These are phyloP conservation scores for Lycaena phlaeas DNA, from an alignment of 2,888 invertebrate species.

Conservation along the genomic window DNA sequence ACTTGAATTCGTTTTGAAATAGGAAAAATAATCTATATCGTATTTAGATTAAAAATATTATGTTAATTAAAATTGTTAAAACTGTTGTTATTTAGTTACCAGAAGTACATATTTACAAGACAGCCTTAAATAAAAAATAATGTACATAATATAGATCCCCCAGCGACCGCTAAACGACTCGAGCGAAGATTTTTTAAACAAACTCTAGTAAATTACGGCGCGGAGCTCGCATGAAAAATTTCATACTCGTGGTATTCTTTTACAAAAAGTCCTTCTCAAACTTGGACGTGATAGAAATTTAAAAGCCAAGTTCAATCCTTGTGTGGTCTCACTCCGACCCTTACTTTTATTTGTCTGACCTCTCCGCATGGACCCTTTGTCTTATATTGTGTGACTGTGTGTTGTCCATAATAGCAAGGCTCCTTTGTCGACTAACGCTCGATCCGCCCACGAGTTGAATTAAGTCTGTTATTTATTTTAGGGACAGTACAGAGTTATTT, in stretches of 20 bases:
- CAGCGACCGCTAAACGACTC: neutral
- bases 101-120: no score
- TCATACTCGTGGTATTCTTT: slow-evolving; percentile 4
- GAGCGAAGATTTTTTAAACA: slow-evolving; percentile 6
- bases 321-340: neutral
- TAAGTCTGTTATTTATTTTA: no score
- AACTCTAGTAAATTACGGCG: slow-evolving; percentile 7
- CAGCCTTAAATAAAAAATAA: no score
- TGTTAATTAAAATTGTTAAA: no score
- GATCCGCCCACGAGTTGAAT: no score
- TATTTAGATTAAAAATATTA: no score
- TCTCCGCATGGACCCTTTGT: neutral
- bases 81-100: no score
- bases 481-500: no score
- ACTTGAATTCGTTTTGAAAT: no score
- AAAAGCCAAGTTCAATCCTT: slow-evolving; percentile 2
- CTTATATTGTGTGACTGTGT: neutral
- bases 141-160: no score
- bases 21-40: no score
- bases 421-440: neutral
- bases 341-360: neutral
- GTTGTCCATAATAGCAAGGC: no score
- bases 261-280: neutral
- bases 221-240: slow-evolving; percentile 1
- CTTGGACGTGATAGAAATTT: slow-evolving; percentile 6